Evolutionary conservation across 2,113 vertebrate species (phyloP).

Genomic region (Passer domesticus): DNA sequence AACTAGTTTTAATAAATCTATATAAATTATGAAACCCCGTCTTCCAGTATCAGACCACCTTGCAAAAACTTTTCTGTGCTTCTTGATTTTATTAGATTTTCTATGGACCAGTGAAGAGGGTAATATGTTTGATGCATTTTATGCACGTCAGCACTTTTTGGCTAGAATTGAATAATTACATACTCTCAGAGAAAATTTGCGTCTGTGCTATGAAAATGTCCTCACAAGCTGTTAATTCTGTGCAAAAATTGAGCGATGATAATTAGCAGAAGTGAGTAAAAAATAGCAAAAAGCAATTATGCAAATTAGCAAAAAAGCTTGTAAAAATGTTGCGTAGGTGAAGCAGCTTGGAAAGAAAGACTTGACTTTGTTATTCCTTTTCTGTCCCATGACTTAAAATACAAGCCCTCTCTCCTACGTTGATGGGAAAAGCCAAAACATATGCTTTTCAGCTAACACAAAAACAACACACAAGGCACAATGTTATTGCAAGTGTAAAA

Average conservation of each 20-base stretch:
- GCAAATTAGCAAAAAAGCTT: neutral
- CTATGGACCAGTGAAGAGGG: neutral
- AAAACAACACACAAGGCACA: slow-evolving; percentile 30
- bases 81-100: slow-evolving; percentile 20
- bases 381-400: slow-evolving; percentile 45
- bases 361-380: slow-evolving; percentile 27
- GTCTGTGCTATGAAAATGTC: neutral
- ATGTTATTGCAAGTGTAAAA: slow-evolving; percentile 31
- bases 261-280: slow-evolving; percentile 8
- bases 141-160: neutral
- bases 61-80: neutral
- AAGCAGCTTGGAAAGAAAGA: slow-evolving; percentile 6
- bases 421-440: slow-evolving; percentile 54
- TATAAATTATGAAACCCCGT: neutral
- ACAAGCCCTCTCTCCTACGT: slow-evolving; percentile 29
- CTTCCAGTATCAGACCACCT: neutral
- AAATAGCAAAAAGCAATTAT: neutral
- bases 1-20: neutral
- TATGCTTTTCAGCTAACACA: slow-evolving; percentile 22
- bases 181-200: neutral
- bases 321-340: neutral
- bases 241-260: neutral
- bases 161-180: neutral
- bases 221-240: neutral
- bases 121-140: neutral